Percentiles rank a stretch among this genome's conserved stretches.
Evolutionary conservation across 2,113 vertebrate genomes (phyloP).

Genomic region (Alligator sinensis): DNA sequence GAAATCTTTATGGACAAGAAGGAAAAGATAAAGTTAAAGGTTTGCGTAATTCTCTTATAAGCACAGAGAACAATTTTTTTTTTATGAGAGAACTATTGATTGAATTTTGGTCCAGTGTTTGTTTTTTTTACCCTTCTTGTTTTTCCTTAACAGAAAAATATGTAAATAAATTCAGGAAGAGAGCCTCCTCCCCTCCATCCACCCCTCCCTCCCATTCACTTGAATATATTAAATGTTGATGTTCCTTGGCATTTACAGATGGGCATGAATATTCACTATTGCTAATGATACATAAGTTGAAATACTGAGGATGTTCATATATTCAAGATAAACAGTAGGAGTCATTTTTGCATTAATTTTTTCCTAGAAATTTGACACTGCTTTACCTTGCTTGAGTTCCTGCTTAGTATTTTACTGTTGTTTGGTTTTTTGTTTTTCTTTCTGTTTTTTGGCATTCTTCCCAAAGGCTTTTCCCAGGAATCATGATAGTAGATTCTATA

Average conservation of each 20-base stretch:
- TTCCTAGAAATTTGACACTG: no score
- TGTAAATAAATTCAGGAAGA: background rate
- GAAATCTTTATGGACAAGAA: background rate
- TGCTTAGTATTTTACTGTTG: background rate
- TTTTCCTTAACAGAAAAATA: background rate
- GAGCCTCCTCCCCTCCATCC: no score
- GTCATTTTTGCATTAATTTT: background rate
- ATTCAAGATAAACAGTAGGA: background rate
- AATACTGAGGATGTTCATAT: background rate
- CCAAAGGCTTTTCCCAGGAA: rapidly evolving
- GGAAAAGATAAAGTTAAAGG: background rate
- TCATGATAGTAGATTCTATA: background rate
- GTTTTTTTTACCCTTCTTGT: background rate
- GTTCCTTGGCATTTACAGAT: background rate
- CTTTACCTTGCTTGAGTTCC: no score
- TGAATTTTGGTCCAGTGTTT: background rate
- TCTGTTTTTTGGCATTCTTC: background rate
- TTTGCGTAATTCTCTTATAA: background rate
- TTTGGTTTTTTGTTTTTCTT: no score
- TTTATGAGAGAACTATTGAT: background rate
- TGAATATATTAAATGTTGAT: background rate
- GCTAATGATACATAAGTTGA: background rate
- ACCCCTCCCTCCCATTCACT: background rate
- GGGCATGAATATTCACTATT: background rate
- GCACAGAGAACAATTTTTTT: background rate